Percentiles rank a stretch among this genome's conserved stretches.
Evolutionary conservation across 2,888 invertebrate genomes (phyloP).

Genomic region (Perithous albicinctus): DNA sequence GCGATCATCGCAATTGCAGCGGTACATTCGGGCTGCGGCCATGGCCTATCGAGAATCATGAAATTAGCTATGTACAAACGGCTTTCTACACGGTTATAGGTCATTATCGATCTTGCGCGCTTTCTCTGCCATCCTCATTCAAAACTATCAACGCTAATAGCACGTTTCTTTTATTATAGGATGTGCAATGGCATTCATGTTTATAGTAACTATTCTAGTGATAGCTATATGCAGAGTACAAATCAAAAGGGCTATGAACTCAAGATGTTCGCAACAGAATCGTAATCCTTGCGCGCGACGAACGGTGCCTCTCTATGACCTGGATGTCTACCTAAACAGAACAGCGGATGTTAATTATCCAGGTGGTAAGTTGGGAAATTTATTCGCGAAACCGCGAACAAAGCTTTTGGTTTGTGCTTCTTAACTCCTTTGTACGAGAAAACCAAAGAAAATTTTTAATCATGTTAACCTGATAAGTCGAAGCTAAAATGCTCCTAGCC

Average conservation of each 20-base stretch:
- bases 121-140: neutral
- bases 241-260: slow-evolving; percentile 81
- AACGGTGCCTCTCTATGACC: slow-evolving; percentile 76
- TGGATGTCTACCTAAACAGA: slow-evolving; percentile 78
- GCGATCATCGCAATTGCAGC: slow-evolving; percentile 82
- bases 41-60: slow-evolving; percentile 72
- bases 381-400: neutral
- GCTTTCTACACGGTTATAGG: slow-evolving; percentile 84
- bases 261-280: slow-evolving; percentile 76
- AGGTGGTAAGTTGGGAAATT: slow-evolving; percentile 60
- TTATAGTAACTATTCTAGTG: slow-evolving; percentile 84
- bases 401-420: too few species aligned
- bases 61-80: slow-evolving; percentile 84
- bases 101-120: slow-evolving; percentile 65
- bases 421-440: too few species aligned
- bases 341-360: slow-evolving; percentile 69
- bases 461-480: too few species aligned
- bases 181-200: slow-evolving; percentile 85
- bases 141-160: neutral
- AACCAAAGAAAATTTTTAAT: neutral
- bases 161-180: slow-evolving; percentile 74
- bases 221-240: slow-evolving; percentile 84
- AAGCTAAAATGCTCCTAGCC: too few species aligned
- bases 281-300: slow-evolving; percentile 69
- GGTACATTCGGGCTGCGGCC: slow-evolving; percentile 66